Percentiles rank a stretch among this genome's conserved stretches.
These are phyloP conservation scores for Chelonoidis abingdonii DNA, from an alignment of 2,113 vertebrate genomes.

Conservation along the genomic window DNA sequence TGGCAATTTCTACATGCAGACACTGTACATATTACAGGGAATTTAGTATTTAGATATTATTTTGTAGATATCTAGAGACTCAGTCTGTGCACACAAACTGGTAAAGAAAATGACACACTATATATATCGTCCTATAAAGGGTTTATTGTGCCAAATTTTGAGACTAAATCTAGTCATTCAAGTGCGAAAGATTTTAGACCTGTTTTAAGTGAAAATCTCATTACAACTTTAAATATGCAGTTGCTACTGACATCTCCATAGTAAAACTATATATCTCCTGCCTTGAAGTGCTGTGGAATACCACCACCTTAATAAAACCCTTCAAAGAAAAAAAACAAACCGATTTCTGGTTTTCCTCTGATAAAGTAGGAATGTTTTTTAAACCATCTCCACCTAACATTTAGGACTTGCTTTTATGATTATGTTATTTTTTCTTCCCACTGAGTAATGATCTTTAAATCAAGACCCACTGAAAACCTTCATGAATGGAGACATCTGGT, in stretches of 20 bases:
- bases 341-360: background rate
- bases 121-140: background rate
- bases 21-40: background rate
- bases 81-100: background rate
- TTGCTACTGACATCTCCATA: background rate
- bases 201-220: background rate
- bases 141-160: background rate
- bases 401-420: background rate
- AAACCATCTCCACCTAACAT: background rate
- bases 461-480: background rate
- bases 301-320: background rate
- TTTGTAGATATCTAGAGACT: constrained; percentile 6
- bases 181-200: background rate
- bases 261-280: background rate
- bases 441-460: constrained; percentile 18
- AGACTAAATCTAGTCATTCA: background rate
- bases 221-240: background rate
- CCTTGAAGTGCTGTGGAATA: background rate
- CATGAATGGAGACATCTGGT: background rate
- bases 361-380: background rate
- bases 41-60: background rate
- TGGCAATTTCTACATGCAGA: background rate
- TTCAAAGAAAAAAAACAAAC: background rate
- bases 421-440: background rate
- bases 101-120: background rate